Percentiles rank a stretch among this genome's conserved stretches.
Conservation (phyloP, 92 coral and sea anemone genomes). For the Palythoa caribaeorum region DNA sequence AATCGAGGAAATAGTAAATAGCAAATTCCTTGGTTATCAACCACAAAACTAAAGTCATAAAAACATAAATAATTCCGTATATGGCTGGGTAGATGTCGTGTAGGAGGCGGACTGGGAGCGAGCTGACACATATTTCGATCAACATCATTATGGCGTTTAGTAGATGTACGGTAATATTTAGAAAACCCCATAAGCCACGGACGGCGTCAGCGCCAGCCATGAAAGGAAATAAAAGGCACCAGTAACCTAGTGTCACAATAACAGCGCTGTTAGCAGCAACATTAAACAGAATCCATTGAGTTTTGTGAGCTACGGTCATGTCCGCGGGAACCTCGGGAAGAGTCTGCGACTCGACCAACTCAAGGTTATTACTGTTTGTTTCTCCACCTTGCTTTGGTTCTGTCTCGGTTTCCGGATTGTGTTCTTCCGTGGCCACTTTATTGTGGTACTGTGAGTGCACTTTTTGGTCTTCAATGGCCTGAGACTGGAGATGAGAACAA, state of each 20-base stretch:
- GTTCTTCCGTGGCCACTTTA: not conserved
- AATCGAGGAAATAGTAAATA: constrained; percentile 62
- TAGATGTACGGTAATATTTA: constrained; percentile 53
- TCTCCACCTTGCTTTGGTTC: not conserved
- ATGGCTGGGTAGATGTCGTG: constrained; percentile 54
- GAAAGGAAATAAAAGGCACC: constrained; percentile 52
- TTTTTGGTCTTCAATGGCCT: not conserved
- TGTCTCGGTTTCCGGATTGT: not conserved
- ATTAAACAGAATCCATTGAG: constrained; percentile 62
- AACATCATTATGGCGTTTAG: constrained; percentile 61
- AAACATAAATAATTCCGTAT: constrained; percentile 50
- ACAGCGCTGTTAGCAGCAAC: constrained; percentile 62
- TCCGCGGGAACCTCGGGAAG: not conserved
- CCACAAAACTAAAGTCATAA: constrained; percentile 50
- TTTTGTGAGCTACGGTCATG: constrained; percentile 28
- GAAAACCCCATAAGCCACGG: constrained; percentile 43
- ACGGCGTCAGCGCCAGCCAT: not conserved
- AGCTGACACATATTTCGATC: constrained; percentile 39
- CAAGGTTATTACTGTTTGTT: not conserved
- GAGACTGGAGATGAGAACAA: not conserved
- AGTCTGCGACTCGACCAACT: not conserved
- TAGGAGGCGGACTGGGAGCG: constrained; percentile 59
- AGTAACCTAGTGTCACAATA: constrained; percentile 67
- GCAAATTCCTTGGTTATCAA: constrained; percentile 1
- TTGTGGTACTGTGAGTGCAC: not conserved